phyloP scores from a whole-genome alignment of 2,113 vertebrate genomes.

The Hucho hucho region DNA sequence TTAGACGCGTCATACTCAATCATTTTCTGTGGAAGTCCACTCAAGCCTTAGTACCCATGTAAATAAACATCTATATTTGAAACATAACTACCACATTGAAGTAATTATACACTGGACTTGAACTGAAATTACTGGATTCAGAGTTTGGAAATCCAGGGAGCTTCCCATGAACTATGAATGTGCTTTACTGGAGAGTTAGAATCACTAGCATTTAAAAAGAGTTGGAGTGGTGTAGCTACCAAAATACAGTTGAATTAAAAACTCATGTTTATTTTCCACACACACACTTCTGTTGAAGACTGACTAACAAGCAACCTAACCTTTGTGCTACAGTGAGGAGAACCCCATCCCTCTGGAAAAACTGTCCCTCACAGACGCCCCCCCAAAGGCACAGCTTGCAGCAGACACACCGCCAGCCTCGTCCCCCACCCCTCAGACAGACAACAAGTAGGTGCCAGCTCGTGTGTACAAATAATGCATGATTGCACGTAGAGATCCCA shows the following conservation, averaged over 20 bases:
- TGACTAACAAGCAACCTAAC: not conserved
- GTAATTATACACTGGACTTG: constrained; percentile 43
- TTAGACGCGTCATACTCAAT: not conserved
- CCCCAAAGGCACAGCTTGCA: constrained; percentile 30
- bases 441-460: constrained; percentile 63
- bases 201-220: not conserved
- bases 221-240: not conserved
- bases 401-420: constrained; percentile 15
- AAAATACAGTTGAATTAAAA: not conserved
- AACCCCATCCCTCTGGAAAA: constrained; percentile 64
- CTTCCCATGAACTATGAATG: constrained; percentile 6
- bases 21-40: not conserved
- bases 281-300: too few relatives aligned
- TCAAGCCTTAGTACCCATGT: constrained; percentile 5
- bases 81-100: constrained; percentile 46
- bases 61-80: constrained; percentile 53
- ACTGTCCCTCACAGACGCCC: constrained; percentile 58
- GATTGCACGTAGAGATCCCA: not conserved
- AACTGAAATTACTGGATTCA: constrained; percentile 43
- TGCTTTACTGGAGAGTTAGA: not conserved
- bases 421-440: constrained; percentile 52
- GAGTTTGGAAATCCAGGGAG: constrained; percentile 18
- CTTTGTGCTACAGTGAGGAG: constrained; percentile 60
- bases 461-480: not conserved
- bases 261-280: too few relatives aligned